These are phyloP conservation scores for Odocoileus hemionus DNA, from an alignment of 2,113 vertebrate genomes.

Conservation along the genomic window DNA sequence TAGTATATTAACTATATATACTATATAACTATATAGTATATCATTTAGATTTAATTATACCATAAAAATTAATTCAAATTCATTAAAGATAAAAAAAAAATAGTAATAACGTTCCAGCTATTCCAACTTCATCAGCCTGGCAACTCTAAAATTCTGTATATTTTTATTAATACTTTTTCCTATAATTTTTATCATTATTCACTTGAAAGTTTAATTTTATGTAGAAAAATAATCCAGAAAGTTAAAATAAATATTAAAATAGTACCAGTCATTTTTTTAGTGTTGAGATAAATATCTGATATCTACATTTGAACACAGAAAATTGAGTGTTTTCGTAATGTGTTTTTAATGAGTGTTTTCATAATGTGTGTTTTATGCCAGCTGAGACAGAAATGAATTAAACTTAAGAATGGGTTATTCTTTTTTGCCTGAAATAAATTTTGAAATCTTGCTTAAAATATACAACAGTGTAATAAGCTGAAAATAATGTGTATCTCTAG, in stretches of 20 bases:
- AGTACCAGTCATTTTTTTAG: background rate
- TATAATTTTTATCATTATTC: conserved; percentile 18
- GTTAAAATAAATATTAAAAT: background rate
- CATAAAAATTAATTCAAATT: conserved; percentile 10
- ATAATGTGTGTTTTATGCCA: background rate
- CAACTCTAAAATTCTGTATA: background rate
- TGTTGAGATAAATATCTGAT: background rate
- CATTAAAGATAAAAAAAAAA: background rate
- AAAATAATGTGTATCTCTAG: background rate
- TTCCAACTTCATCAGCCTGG: background rate
- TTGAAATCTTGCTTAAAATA: conserved; percentile 36
- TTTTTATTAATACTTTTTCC: background rate
- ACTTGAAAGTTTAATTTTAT: conserved; percentile 30
- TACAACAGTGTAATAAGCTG: background rate
- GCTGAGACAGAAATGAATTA: background rate
- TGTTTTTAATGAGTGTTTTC: background rate
- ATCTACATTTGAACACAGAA: background rate
- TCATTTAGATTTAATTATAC: background rate
- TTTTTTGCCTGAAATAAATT: background rate
- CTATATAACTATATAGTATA: background rate
- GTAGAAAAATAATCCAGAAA: background rate
- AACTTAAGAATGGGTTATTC: background rate
- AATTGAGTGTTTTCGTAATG: background rate
- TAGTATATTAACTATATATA: background rate
- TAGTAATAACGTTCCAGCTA: background rate